Evolutionary conservation across 2,888 invertebrate species (phyloP).

Genomic region (Subacronicta megacephala): DNA sequence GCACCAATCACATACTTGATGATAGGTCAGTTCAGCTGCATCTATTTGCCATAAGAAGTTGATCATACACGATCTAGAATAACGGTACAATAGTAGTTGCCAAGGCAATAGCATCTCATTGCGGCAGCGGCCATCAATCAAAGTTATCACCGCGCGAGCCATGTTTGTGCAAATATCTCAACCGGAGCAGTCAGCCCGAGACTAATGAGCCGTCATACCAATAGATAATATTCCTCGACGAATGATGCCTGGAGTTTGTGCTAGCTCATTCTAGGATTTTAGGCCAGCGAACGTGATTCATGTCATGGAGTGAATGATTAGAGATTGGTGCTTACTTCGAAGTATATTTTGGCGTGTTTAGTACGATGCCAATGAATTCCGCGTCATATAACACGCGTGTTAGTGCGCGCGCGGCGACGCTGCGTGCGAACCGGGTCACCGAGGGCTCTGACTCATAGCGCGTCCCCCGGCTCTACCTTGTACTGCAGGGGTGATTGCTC

Average conservation of each 20-base stretch:
- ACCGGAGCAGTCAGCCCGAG: slow-evolving; percentile 44
- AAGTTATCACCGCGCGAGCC: slow-evolving; percentile 45
- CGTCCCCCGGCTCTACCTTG: slow-evolving; percentile 53
- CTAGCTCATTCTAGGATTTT: slow-evolving; percentile 33
- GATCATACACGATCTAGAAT: slow-evolving; percentile 15
- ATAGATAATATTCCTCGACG: slow-evolving; percentile 45
- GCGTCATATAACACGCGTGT: slow-evolving; percentile 67
- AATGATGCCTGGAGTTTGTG: slow-evolving; percentile 43
- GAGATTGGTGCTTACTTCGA: slow-evolving; percentile 10
- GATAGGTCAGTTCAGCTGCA: slow-evolving; percentile 16
- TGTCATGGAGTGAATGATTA: slow-evolving; percentile 27
- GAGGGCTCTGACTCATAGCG: slow-evolving; percentile 66
- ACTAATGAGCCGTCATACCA: slow-evolving; percentile 54
- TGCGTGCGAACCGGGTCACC: slow-evolving; percentile 82
- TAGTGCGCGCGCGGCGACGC: slow-evolving; percentile 46
- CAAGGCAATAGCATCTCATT: slow-evolving; percentile 35
- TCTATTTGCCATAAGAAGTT: slow-evolving; percentile 2
- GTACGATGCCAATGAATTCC: slow-evolving; percentile 51
- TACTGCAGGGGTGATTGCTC: slow-evolving; percentile 59
- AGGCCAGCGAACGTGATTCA: slow-evolving; percentile 16
- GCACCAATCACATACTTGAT: slow-evolving; percentile 10
- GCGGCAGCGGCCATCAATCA: slow-evolving; percentile 49
- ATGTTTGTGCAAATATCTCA: slow-evolving; percentile 51
- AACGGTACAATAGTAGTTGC: slow-evolving; percentile 28
- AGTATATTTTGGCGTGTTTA: slow-evolving; percentile 15